Conservation (phyloP, 2,113 vertebrate species). For the Dascyllus trimaculatus region DNA sequence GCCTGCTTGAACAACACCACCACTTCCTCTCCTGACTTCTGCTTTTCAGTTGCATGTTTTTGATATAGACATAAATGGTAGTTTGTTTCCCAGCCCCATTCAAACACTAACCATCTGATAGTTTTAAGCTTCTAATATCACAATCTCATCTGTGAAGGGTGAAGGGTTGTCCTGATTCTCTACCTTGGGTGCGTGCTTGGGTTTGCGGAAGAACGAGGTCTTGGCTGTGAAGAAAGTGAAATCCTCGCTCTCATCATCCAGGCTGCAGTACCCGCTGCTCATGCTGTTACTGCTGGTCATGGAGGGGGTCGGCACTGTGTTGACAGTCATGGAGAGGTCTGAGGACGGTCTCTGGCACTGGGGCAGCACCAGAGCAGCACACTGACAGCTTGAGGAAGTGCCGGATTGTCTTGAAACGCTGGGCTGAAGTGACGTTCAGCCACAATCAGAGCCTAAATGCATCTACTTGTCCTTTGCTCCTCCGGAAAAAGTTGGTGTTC, state of each 20-base stretch:
- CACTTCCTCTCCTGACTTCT: slow-evolving; percentile 78
- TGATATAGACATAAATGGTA: background rate
- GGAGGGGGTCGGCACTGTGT: slow-evolving; percentile 71
- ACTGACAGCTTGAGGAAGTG: slow-evolving; percentile 51
- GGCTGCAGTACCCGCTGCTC: slow-evolving; percentile 98
- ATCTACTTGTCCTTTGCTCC: slow-evolving; percentile 28
- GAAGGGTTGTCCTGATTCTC: background rate
- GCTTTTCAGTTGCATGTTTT: slow-evolving; percentile 45
- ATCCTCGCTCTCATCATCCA: slow-evolving; percentile 95
- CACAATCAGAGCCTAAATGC: slow-evolving; percentile 40
- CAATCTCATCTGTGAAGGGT: background rate
- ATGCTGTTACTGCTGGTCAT: slow-evolving; percentile 92
- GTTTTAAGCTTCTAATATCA: background rate
- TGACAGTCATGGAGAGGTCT: slow-evolving; percentile 78
- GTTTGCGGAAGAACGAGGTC: slow-evolving; percentile 91
- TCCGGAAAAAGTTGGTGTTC: slow-evolving; percentile 49
- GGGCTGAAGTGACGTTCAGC: slow-evolving; percentile 34
- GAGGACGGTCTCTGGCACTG: slow-evolving; percentile 9
- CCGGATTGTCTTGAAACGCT: background rate
- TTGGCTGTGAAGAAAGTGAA: slow-evolving; percentile 96
- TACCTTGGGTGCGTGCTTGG: slow-evolving; percentile 89
- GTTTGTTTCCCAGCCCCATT: slow-evolving; percentile 9
- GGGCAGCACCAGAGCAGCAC: slow-evolving; percentile 10
- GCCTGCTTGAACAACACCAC: slow-evolving; percentile 34
- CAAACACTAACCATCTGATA: background rate